Evolutionary conservation across 2,888 invertebrate genomes (phyloP).

Genomic region (Apoderus coryli): DNA sequence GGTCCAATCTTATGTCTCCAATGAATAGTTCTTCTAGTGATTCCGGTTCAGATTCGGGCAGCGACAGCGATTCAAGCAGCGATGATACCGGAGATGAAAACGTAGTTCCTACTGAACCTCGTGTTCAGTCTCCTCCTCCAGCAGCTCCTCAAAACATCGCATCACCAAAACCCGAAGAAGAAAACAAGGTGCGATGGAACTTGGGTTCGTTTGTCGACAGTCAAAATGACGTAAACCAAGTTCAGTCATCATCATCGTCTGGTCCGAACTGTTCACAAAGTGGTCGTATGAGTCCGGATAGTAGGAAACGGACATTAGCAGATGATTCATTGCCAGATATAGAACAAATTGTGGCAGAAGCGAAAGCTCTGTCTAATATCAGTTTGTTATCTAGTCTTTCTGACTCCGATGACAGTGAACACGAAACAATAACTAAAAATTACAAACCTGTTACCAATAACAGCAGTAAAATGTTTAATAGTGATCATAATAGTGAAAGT

Average conservation of each 20-base stretch:
- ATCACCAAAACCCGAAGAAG: slow-evolving; percentile 33
- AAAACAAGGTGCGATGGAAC: slow-evolving; percentile 28
- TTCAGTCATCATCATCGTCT: too few species aligned
- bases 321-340: slow-evolving; percentile 34
- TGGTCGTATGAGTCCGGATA: slow-evolving; percentile 17
- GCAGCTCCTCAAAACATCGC: slow-evolving; percentile 17
- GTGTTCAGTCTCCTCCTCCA: slow-evolving; percentile 6
- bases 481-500: slow-evolving; percentile 29
- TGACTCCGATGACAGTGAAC: slow-evolving; percentile 9
- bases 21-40: slow-evolving; percentile 47
- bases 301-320: slow-evolving; percentile 27
- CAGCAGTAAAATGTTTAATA: too few species aligned
- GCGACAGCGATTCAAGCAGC: slow-evolving; percentile 39
- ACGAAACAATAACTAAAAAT: slow-evolving; percentile 3
- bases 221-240: too few species aligned
- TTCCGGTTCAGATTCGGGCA: slow-evolving; percentile 45
- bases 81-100: slow-evolving; percentile 39
- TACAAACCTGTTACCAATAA: slow-evolving; percentile 1
- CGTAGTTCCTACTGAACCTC: slow-evolving; percentile 11
- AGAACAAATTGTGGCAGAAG: slow-evolving; percentile 41
- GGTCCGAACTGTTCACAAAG: too few species aligned
- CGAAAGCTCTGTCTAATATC: slow-evolving; percentile 22
- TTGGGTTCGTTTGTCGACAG: slow-evolving; percentile 32
- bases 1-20: slow-evolving; percentile 28
- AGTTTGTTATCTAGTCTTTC: slow-evolving; percentile 45